These are phyloP conservation scores for Channa maculata DNA, from an alignment of 2,113 vertebrate species.

Conservation along the genomic window DNA sequence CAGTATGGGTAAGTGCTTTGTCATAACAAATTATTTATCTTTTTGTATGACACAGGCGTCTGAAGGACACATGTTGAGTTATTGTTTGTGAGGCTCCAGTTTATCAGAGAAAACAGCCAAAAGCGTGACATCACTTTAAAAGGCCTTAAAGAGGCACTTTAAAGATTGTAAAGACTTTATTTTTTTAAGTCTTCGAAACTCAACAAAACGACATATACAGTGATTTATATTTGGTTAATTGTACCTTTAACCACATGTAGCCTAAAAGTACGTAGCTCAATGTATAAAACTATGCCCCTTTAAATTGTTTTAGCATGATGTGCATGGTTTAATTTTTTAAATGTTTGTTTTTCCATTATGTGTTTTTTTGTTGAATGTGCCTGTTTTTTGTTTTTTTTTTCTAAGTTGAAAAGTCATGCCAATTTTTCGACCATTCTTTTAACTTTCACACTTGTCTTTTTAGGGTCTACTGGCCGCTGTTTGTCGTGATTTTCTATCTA, in stretches of 20 bases:
- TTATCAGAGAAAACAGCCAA: not conserved
- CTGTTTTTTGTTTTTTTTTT: not conserved
- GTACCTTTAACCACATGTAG: no score
- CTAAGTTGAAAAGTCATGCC: not conserved
- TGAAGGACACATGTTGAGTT: not conserved
- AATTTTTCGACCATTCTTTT: not conserved
- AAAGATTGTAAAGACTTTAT: no score
- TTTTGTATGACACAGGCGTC: no score
- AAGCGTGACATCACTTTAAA: not conserved
- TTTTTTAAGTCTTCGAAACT: no score
- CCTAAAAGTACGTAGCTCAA: no score
- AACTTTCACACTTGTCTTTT: not conserved
- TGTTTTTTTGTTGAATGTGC: not conserved
- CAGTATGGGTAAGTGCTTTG: conserved; percentile 87
- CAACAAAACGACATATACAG: no score
- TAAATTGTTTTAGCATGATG: not conserved
- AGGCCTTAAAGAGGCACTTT: no score
- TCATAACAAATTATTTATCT: not conserved
- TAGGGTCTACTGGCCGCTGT: conserved; percentile 95
- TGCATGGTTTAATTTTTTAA: not conserved
- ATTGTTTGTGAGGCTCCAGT: no score
- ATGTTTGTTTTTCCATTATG: not conserved
- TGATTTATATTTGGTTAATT: no score
- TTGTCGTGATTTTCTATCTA: conserved; percentile 93
- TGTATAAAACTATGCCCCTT: not conserved